Base-by-base conservation (phyloP, 37 sponge, comb jelly and placozoan genomes). In the Ianthella basta region DNA sequence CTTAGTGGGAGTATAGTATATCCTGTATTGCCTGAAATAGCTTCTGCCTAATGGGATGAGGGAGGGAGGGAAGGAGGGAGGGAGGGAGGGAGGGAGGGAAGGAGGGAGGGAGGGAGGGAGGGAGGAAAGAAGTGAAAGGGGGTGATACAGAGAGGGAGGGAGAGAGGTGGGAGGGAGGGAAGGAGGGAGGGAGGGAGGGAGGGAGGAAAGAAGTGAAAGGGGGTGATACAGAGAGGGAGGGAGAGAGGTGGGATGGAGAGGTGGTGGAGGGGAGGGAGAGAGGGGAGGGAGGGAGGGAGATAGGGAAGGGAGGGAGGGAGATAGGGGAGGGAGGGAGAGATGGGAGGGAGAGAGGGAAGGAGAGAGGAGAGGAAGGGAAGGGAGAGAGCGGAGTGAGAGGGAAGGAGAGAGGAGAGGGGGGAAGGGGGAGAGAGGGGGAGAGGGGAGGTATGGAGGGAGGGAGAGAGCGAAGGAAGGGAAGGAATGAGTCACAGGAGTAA, bases 41-140 rank as follows among this genome's bases (percentile, higher is more conserved):
- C 24, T 4, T 61, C 64, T 29, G 29, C 4, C 64, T 61, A 61
- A 61, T 4, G 10, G 29, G 64, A 61, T 44, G 50, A 44, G 8
- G 50, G 50, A 44, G 6, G 8, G 50, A 44, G 89, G 92, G 32
- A 87, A 90, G 27, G 92, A 92, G 41, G 88, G 91, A n/a, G 91
- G 91, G 25, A 32, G 94, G 64, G 94, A 89, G 19, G 94, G 89
- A 38, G 91, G 91, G 73, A 87, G 87, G 16, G 91, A 86, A 12
- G 84, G n/a, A n/a, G n/a, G n/a, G n/a, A n/a, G n/a, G n/a, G n/a
- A n/a, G n/a, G n/a, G n/a, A n/a, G n/a, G n/a, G 92, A 44, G 59
- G 90, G 59, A 85, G 65, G 65, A 67, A 85, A 86, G 82, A 69
- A 68, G 61, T 68, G 53, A 79, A 24, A 38, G 89, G 75, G 19